phyloP scores from a whole-genome alignment of 2,888 invertebrate genomes.

The Cheilosia impressa region DNA sequence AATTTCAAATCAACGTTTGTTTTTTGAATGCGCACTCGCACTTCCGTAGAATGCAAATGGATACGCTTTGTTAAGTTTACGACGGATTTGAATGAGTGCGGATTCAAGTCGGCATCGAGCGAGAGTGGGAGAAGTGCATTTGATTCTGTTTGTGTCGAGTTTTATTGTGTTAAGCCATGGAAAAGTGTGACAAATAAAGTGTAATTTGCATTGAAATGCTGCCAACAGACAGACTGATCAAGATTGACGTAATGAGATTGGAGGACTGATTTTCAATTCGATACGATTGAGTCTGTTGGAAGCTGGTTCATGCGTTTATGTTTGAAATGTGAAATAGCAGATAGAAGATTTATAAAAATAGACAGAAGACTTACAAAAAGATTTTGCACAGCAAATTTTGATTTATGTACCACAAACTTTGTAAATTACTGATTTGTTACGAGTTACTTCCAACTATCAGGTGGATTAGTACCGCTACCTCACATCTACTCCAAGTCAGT shows the following conservation, averaged over 20 bases:
- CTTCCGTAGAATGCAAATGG: conserved; percentile 64
- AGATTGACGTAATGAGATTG: neutral
- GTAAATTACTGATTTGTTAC: too few relatives aligned
- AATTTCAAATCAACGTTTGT: conserved; percentile 69
- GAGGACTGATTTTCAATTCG: neutral
- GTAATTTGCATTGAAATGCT: conserved; percentile 9
- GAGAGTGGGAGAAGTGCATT: conserved; percentile 22
- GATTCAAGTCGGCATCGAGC: conserved; percentile 9
- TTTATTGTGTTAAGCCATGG: conserved; percentile 50
- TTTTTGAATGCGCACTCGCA: conserved; percentile 60
- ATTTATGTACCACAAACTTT: too few relatives aligned
- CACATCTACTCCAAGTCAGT: too few relatives aligned
- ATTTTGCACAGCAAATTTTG: too few relatives aligned
- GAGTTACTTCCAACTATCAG: too few relatives aligned
- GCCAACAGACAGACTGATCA: neutral
- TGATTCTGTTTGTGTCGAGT: conserved; percentile 45
- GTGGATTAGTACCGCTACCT: too few relatives aligned
- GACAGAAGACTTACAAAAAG: too few relatives aligned
- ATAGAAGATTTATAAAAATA: too few relatives aligned
- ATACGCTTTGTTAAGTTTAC: conserved; percentile 42
- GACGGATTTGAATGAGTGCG: conserved; percentile 13
- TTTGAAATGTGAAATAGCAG: neutral
- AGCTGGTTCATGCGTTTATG: neutral
- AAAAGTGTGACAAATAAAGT: conserved; percentile 28
- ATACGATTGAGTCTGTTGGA: neutral